A percentile compares a stretch with the other conserved stretches of the same genome.
phyloP scores from a whole-genome alignment of 2,888 invertebrate species.

The Drosophila helvetica region DNA sequence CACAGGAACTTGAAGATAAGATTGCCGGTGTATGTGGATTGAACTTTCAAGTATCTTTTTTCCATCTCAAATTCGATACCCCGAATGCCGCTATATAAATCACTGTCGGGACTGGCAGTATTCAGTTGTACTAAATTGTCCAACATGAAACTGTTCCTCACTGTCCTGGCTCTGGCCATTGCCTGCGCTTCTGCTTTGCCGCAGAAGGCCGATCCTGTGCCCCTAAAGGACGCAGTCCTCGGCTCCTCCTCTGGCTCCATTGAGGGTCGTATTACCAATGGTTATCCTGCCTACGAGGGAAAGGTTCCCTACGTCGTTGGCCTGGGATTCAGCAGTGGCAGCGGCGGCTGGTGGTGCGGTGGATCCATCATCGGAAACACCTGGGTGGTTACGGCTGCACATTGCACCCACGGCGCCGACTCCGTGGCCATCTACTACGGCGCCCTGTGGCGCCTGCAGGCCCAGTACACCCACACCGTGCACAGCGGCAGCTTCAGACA shows the following conservation, averaged over 20 bases:
- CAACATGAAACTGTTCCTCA: constrained; percentile 34
- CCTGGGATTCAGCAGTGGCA: constrained; percentile 24
- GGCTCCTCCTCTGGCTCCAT: constrained; percentile 16
- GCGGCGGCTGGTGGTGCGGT: constrained; percentile 35
- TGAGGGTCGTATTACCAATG: constrained; percentile 34
- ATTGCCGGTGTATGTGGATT: constrained; percentile 18
- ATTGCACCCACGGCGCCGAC: constrained; percentile 18
- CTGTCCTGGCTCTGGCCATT: constrained; percentile 28
- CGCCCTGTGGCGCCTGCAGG: constrained; percentile 14
- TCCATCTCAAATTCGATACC: constrained; percentile 26
- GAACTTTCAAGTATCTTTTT: constrained; percentile 21
- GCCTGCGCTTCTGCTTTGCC: constrained; percentile 18
- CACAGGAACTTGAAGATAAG: constrained; percentile 24
- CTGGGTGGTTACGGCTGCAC: constrained; percentile 34
- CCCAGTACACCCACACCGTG: constrained; percentile 25
- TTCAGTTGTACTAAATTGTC: constrained; percentile 25
- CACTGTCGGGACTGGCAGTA: not conserved
- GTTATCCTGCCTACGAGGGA: constrained; percentile 27
- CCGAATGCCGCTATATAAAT: constrained; percentile 28
- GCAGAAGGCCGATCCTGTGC: constrained; percentile 16
- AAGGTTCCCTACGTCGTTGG: constrained; percentile 37
- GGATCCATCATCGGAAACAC: constrained; percentile 38
- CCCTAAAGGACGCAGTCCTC: constrained; percentile 27
- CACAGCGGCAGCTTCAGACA: constrained; percentile 13
- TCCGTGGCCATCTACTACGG: constrained; percentile 45